phyloP scores from a whole-genome alignment of 2,797 vertebrate species.

The Euphonia xanthogaster region DNA sequence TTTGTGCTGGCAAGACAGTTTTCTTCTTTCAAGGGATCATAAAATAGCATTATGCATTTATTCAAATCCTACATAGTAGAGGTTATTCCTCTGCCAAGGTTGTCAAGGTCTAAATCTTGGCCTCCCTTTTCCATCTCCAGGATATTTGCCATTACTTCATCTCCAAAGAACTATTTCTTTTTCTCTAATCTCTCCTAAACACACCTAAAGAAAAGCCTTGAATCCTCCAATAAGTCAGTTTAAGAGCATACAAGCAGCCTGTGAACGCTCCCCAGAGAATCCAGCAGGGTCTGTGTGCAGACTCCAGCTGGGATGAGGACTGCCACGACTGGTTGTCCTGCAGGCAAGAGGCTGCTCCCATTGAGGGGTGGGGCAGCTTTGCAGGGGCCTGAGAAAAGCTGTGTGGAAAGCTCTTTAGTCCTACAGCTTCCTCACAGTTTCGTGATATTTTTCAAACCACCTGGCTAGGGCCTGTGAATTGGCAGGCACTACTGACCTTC shows the following conservation, averaged over 20 bases:
- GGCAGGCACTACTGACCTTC: not conserved
- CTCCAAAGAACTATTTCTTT: constrained; percentile 1
- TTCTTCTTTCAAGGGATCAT: not conserved
- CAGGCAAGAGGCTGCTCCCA: not conserved
- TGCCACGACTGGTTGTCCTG: not conserved
- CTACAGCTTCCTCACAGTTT: not conserved
- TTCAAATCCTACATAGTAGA: not conserved
- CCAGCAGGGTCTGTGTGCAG: not conserved
- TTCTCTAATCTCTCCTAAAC: not conserved
- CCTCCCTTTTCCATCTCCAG: not conserved
- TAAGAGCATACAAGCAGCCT: not conserved
- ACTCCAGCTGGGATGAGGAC: not conserved
- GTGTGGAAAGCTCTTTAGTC: not conserved
- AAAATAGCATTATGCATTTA: constrained; percentile 15
- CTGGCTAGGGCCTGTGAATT: not conserved
- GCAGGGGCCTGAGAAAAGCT: not conserved
- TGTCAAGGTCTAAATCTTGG: not conserved
- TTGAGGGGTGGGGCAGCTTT: not conserved
- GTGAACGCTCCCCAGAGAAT: not conserved
- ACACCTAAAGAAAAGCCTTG: not conserved
- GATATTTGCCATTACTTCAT: constrained; percentile 39
- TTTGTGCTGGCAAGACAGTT: not conserved
- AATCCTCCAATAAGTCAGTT: not conserved
- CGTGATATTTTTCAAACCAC: not conserved
- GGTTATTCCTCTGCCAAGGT: constrained; percentile 24